Percentiles rank a stretch among this genome's conserved stretches.
Evolutionary conservation across 1,140 invertebrate species (phyloP).

Genomic region (Meloidogyne exigua): DNA sequence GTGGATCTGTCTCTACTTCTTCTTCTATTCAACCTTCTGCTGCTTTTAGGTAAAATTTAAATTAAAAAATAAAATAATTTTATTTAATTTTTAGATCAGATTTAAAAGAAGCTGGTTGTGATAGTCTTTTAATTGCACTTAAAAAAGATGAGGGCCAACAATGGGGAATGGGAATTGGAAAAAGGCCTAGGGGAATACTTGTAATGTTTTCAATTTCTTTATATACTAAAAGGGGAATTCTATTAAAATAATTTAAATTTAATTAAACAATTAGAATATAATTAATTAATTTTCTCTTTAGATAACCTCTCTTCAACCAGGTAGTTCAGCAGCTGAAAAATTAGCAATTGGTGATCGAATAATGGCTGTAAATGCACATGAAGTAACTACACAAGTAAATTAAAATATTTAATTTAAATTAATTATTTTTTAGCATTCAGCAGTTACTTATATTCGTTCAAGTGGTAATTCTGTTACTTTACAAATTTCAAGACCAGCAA

Average conservation of each 20-base stretch:
- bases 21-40: neutral
- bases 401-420: slow-evolving; percentile 20
- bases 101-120: slow-evolving; percentile 55
- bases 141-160: slow-evolving; percentile 61
- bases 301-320: slow-evolving; percentile 61
- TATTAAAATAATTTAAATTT: no score
- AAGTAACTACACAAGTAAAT: slow-evolving; percentile 59
- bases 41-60: neutral
- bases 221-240: neutral
- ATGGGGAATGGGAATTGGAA: slow-evolving; percentile 63
- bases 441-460: slow-evolving; percentile 59
- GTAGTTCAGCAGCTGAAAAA: slow-evolving; percentile 60
- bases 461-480: slow-evolving; percentile 53
- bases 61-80: neutral
- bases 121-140: slow-evolving; percentile 50
- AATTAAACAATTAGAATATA: no score
- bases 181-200: slow-evolving; percentile 58
- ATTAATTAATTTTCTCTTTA: neutral
- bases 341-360: slow-evolving; percentile 60
- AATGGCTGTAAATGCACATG: slow-evolving; percentile 59
- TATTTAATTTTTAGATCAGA: slow-evolving; percentile 21
- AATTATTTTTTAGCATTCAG: slow-evolving; percentile 56
- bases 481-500: slow-evolving; percentile 55
- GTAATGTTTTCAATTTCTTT: neutral
- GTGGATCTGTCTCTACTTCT: slow-evolving; percentile 10